Conservation (phyloP, 2,113 vertebrate species). For the Ancistrus triradiatus region DNA sequence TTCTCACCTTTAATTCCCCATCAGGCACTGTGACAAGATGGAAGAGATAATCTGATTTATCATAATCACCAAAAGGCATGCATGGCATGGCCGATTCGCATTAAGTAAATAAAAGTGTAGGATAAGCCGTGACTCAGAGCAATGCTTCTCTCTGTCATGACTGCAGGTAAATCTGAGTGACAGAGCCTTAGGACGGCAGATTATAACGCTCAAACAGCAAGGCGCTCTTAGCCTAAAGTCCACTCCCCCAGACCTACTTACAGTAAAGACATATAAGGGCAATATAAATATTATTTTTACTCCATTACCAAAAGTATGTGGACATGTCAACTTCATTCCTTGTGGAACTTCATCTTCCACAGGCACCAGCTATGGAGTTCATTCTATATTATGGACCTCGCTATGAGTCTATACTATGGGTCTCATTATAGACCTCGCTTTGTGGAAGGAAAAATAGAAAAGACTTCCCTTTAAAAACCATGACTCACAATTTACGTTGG, state of each 20-base stretch:
- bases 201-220: slow-evolving; percentile 43
- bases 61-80: slow-evolving; percentile 68
- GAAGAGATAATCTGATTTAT: slow-evolving; percentile 73
- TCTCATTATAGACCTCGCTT: no score
- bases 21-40: slow-evolving; percentile 69
- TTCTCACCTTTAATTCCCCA: slow-evolving; percentile 63
- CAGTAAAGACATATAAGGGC: neutral
- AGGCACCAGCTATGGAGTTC: no score
- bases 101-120: slow-evolving; percentile 61
- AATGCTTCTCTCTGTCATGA: slow-evolving; percentile 54
- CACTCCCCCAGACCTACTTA: neutral
- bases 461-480: no score
- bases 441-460: no score
- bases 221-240: neutral
- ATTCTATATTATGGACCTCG: no score
- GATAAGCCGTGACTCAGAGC: slow-evolving; percentile 61
- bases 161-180: slow-evolving; percentile 71
- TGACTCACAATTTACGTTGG: no score
- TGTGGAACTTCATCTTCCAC: no score
- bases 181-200: slow-evolving; percentile 58
- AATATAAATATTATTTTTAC: no score
- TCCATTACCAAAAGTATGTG: no score
- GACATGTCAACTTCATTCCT: no score
- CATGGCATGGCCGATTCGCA: slow-evolving; percentile 62
- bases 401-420: no score